These are phyloP conservation scores for Antheraea mylitta DNA, from an alignment of 1,140 invertebrate species.

Conservation along the genomic window DNA sequence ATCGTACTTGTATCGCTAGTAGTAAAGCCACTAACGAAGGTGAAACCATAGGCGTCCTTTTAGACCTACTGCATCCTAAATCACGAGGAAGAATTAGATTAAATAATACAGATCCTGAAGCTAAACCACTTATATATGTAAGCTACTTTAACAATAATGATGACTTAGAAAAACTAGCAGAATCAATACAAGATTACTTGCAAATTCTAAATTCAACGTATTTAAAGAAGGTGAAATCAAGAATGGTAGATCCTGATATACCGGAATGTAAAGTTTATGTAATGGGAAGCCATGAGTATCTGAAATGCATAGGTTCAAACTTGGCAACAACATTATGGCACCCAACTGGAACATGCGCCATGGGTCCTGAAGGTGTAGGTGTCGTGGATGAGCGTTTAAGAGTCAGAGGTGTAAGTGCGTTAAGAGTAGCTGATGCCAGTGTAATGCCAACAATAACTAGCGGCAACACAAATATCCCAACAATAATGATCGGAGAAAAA, in stretches of 20 bases:
- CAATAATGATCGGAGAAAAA: too few species aligned
- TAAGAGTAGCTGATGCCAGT: conserved; percentile 24
- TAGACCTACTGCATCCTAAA: too few species aligned
- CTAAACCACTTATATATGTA: conserved; percentile 91
- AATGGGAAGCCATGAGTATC: conserved; percentile 83
- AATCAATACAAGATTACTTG: conserved; percentile 84
- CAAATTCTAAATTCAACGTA: conserved; percentile 75
- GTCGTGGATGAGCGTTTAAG: conserved; percentile 79
- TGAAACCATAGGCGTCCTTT: too few species aligned
- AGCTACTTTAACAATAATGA: conserved; percentile 89
- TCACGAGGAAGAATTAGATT: too few species aligned
- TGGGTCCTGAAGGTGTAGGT: conserved; percentile 50
- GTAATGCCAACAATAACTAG: too few species aligned
- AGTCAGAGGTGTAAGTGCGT: conserved; percentile 69
- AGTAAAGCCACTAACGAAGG: too few species aligned
- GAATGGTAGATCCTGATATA: conserved; percentile 39
- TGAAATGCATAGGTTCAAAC: conserved; percentile 75
- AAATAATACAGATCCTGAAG: conserved; percentile 82
- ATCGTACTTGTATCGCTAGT: conserved; percentile 52
- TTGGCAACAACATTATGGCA: conserved; percentile 40
- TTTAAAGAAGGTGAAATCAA: conserved; percentile 57
- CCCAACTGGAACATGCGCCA: too few species aligned
- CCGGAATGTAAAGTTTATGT: conserved; percentile 76
- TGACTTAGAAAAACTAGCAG: conserved; percentile 87
- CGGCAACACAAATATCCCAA: too few species aligned